Conservation (phyloP, 2,113 vertebrate genomes). For the Callipepla californica region DNA sequence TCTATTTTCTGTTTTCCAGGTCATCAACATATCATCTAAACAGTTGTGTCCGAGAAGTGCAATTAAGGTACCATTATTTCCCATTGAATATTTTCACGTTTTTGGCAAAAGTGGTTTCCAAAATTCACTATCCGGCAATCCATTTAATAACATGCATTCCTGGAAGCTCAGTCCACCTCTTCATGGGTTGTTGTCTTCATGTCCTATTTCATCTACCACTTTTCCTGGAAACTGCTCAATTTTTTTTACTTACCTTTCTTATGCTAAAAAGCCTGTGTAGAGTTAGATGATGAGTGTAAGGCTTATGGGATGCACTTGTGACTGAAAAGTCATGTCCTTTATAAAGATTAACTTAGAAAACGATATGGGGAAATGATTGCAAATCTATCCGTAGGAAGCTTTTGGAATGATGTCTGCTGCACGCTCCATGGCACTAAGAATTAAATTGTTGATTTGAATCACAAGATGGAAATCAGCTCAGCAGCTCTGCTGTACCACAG, state of each 20-base stretch:
- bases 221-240: rapidly evolving
- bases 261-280: neutral
- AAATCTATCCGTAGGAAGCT: neutral
- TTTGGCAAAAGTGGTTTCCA: neutral
- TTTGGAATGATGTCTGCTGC: neutral
- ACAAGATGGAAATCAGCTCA: neutral
- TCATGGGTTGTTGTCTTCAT: neutral
- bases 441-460: neutral
- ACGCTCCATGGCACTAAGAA: neutral
- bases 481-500: neutral
- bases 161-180: neutral
- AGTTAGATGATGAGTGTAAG: neutral
- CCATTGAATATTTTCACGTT: neutral
- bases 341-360: neutral
- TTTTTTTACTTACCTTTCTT: neutral
- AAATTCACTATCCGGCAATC: neutral
- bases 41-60: neutral
- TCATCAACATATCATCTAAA: neutral
- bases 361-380: neutral
- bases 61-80: slow-evolving; percentile 62
- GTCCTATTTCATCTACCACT: neutral
- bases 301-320: neutral
- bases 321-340: neutral
- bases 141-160: neutral
- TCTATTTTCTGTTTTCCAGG: slow-evolving; percentile 53